Evolutionary conservation across 2,888 invertebrate genomes (phyloP).

Genomic region (Alentia gelatinosa): DNA sequence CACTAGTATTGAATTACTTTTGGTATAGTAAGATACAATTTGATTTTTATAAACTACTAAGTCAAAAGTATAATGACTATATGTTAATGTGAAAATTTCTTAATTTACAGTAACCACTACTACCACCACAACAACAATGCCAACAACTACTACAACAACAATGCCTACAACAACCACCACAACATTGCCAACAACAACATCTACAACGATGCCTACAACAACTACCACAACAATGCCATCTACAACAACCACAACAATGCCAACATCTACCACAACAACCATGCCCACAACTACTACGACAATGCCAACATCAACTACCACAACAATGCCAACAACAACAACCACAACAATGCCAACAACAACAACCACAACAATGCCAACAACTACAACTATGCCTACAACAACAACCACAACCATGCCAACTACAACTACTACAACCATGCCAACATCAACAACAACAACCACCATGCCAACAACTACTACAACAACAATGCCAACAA

Average conservation of each 20-base stretch:
- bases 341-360: background rate
- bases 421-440: background rate
- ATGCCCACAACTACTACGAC: background rate
- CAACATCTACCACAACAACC: background rate
- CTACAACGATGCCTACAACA: background rate
- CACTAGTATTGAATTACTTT: no score
- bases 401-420: background rate
- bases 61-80: no score
- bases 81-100: no score
- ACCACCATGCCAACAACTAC: background rate
- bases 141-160: background rate
- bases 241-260: background rate
- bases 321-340: background rate
- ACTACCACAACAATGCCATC: background rate
- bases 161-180: background rate
- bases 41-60: no score
- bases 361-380: background rate
- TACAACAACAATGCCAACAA: background rate
- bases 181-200: background rate
- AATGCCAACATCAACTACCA: background rate
- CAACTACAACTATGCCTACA: background rate
- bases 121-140: background rate
- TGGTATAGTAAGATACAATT: no score
- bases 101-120: no score
- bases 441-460: background rate